A percentile compares a stretch with the other conserved stretches of the same genome.
Conservation (phyloP, 1,140 invertebrate species). For the Drosophila mayri region DNA sequence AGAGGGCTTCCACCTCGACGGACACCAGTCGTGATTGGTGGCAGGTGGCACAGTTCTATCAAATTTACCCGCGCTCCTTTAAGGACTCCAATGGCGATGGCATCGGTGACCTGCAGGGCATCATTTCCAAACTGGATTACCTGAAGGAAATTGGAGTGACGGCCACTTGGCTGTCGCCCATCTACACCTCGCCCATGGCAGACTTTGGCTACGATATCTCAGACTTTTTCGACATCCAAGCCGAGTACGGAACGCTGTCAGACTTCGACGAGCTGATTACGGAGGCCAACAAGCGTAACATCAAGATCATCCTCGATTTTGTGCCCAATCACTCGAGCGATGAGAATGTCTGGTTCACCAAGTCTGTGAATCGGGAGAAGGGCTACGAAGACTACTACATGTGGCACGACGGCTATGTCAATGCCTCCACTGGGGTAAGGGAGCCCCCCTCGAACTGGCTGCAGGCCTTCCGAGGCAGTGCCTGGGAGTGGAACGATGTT, state of each 20-base stretch:
- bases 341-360: slow-evolving; percentile 89
- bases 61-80: slow-evolving; percentile 90
- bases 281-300: slow-evolving; percentile 85
- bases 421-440: slow-evolving; percentile 57
- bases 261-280: slow-evolving; percentile 90
- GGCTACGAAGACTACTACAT: slow-evolving; percentile 90
- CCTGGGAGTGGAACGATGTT: slow-evolving; percentile 88
- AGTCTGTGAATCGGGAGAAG: slow-evolving; percentile 86
- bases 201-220: slow-evolving; percentile 90
- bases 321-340: slow-evolving; percentile 91
- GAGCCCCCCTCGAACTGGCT: slow-evolving; percentile 89
- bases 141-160: slow-evolving; percentile 86
- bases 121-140: slow-evolving; percentile 86
- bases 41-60: slow-evolving; percentile 89
- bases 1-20: slow-evolving; percentile 16
- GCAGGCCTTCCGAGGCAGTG: slow-evolving; percentile 86
- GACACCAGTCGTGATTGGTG: slow-evolving; percentile 87
- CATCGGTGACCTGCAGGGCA: slow-evolving; percentile 87
- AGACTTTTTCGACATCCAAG: slow-evolving; percentile 90
- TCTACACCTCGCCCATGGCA: slow-evolving; percentile 89
- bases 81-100: slow-evolving; percentile 90
- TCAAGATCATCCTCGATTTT: slow-evolving; percentile 84
- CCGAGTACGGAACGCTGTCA: slow-evolving; percentile 89
- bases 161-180: slow-evolving; percentile 90
- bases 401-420: slow-evolving; percentile 87